Conservation (phyloP, 2,888 invertebrate genomes). For the Lypha dubia region DNA sequence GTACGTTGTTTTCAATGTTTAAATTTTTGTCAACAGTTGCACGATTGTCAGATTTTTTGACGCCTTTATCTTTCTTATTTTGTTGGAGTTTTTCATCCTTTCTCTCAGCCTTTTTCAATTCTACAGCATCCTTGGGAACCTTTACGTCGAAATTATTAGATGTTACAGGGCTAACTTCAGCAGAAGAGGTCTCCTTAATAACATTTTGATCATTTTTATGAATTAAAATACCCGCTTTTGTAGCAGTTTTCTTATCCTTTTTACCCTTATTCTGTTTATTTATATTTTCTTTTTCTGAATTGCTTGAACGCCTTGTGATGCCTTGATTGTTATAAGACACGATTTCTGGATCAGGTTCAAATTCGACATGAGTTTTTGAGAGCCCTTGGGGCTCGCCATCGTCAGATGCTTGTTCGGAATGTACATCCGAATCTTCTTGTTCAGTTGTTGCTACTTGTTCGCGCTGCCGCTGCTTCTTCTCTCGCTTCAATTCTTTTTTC, state of each 20-base stretch:
- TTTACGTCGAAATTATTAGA: constrained; percentile 90
- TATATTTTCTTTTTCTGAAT: constrained; percentile 78
- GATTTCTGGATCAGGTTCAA: constrained; percentile 81
- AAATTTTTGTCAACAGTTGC: constrained; percentile 45
- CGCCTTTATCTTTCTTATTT: constrained; percentile 74
- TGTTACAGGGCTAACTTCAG: constrained; percentile 78
- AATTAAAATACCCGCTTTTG: constrained; percentile 79
- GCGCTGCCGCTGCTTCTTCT: constrained; percentile 80
- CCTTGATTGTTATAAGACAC: constrained; percentile 74
- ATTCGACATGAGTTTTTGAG: constrained; percentile 81
- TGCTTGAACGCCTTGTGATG: constrained; percentile 75
- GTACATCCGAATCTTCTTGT: constrained; percentile 79
- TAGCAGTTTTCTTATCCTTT: constrained; percentile 79
- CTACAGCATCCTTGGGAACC: constrained; percentile 91
- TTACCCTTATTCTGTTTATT: constrained; percentile 75
- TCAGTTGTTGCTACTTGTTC: constrained; percentile 78
- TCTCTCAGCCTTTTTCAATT: constrained; percentile 80
- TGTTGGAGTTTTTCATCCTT: constrained; percentile 75
- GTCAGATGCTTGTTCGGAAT: constrained; percentile 78
- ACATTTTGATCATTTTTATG: constrained; percentile 80
- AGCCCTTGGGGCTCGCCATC: constrained; percentile 77
- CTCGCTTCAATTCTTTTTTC: constrained; percentile 81
- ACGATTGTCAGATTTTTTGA: constrained; percentile 68
- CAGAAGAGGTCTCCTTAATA: constrained; percentile 74
- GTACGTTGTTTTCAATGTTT: constrained; percentile 55